phyloP scores from a whole-genome alignment of 2,797 vertebrate genomes.

The Poecile montanus region DNA sequence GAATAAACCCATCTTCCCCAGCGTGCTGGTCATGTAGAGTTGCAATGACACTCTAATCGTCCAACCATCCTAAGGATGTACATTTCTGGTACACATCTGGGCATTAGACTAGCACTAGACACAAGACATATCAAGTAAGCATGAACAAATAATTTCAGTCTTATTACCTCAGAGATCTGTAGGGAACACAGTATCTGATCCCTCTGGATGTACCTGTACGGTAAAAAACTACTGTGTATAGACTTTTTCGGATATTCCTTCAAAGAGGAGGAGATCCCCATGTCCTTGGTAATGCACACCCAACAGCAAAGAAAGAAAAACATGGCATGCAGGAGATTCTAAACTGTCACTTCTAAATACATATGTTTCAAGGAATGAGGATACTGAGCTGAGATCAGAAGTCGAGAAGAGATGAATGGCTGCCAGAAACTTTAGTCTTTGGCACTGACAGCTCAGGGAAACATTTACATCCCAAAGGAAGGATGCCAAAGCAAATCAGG shows the following conservation, averaged over 20 bases:
- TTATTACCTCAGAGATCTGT: not conserved
- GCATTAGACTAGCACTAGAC: not conserved
- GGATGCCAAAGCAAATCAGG: constrained; percentile 22
- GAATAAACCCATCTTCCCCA: not conserved
- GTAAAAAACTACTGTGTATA: not conserved
- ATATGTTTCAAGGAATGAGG: not conserved
- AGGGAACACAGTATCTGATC: not conserved
- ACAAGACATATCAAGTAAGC: not conserved
- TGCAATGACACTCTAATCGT: not conserved
- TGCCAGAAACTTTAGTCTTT: constrained; percentile 32
- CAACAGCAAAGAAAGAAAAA: not conserved
- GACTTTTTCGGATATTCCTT: not conserved
- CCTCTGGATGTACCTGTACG: not conserved
- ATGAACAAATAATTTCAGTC: not conserved
- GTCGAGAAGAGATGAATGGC: not conserved
- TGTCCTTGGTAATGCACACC: not conserved
- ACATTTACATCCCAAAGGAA: not conserved
- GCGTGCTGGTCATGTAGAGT: not conserved
- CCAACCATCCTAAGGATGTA: not conserved
- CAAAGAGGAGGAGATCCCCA: not conserved
- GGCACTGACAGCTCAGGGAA: constrained; percentile 3
- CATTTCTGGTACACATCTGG: not conserved
- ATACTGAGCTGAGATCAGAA: not conserved
- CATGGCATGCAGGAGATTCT: not conserved
- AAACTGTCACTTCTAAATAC: not conserved